Base-by-base conservation (phyloP, 2,888 invertebrate species). In the Cistogaster globosa region DNA sequence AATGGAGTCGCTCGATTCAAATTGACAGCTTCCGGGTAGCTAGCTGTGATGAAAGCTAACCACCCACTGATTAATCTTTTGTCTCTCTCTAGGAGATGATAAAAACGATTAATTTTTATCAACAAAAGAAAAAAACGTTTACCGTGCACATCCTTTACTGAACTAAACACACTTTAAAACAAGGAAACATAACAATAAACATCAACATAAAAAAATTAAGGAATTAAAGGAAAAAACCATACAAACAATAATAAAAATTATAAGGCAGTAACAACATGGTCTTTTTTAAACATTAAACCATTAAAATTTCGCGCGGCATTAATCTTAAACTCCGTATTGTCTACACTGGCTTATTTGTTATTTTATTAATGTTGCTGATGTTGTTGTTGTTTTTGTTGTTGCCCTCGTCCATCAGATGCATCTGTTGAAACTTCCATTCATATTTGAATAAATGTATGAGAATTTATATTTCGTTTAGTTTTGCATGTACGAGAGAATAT, bases 251-350 rank as follows among this genome's bases (percentile, higher is more conserved):
- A 72, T 62, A 80, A 71, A 68, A 68, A 65, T 65, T 74, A 75
- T 78, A 65, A 71, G 78, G 71, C 85, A 69, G 62, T 57, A 63
- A 53, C 75, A 77, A 74, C 72, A 76, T 71, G 75, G 38, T 71
- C 82, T 78, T 57, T 68, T 57, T 68, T 68, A 79, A 80, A 78
- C 69, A 82, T 85, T 62, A 72, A 86, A 83, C 80, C 86, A 86
- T 86, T 86, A 86, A 84, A 86, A 84, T 84, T 86, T 86, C 84
- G 81, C 86, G 86, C 84, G 77, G 85, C 85, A 85, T 85, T 85
- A 85, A 85, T 85, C 78, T 85, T 85, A 78, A 85, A 82, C 82
- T 82, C 65, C 78, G 55, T 75, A 71, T 62, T 81, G 81, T 81
- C 81, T 84, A n/a, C 80, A 71, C 78, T 69, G 65, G 57, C 76